These are phyloP conservation scores for Anthopleura sola DNA, from an alignment of 64 coral and sea anemone species.

Conservation along the genomic window DNA sequence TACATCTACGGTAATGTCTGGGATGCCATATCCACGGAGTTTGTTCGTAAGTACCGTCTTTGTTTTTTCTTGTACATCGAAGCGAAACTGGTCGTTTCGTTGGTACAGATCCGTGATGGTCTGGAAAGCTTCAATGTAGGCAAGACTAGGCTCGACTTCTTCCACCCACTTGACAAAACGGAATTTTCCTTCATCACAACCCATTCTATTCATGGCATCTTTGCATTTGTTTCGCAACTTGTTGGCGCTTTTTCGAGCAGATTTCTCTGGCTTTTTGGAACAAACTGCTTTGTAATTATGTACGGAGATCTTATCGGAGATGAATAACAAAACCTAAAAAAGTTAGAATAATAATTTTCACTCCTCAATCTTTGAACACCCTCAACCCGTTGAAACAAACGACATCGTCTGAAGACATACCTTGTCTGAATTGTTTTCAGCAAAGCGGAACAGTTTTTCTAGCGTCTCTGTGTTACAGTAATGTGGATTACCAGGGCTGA, in stretches of 20 bases:
- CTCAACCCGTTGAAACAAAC: too few relatives aligned
- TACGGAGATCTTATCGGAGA: constrained; percentile 64
- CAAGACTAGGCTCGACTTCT: constrained; percentile 45
- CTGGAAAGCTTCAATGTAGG: constrained; percentile 45
- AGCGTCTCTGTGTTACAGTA: constrained; percentile 60
- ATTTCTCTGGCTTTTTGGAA: constrained; percentile 75
- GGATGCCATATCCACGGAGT: constrained; percentile 32
- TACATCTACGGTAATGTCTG: constrained; percentile 21
- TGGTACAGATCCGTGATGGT: constrained; percentile 49
- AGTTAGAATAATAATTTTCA: too few relatives aligned
- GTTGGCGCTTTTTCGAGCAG: constrained; percentile 48
- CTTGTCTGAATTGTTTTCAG: constrained; percentile 42
- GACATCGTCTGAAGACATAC: constrained; percentile 4
- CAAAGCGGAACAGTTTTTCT: constrained; percentile 42
- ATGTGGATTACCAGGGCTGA: constrained; percentile 80
- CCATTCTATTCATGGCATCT: constrained; percentile 22
- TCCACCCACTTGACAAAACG: constrained; percentile 64
- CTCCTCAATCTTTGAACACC: too few relatives aligned
- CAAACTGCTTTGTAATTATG: constrained; percentile 65
- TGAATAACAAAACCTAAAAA: constrained; percentile 45
- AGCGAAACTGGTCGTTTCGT: constrained; percentile 55
- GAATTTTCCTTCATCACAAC: not conserved
- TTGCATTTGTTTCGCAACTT: constrained; percentile 65
- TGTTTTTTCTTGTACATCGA: constrained; percentile 47
- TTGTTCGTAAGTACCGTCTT: constrained; percentile 39